Percentiles rank a stretch among this genome's conserved stretches.
These are phyloP conservation scores for Sinocyclocheilus anophthalmus DNA, from an alignment of 2,113 vertebrate genomes.

Conservation along the genomic window DNA sequence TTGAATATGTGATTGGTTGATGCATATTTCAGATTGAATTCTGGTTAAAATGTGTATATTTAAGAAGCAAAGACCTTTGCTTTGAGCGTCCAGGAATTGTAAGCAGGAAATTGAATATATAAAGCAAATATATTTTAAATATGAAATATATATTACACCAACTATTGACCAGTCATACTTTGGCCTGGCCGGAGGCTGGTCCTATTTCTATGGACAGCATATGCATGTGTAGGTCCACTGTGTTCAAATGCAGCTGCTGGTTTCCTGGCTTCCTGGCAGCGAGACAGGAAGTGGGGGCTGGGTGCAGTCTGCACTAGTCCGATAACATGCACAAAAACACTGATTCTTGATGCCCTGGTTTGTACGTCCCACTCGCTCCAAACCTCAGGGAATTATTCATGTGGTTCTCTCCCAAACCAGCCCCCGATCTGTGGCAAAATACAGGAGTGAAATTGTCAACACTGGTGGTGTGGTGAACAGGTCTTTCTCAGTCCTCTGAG, in stretches of 20 bases:
- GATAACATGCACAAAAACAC: slow-evolving; percentile 60
- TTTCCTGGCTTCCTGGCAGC: slow-evolving; percentile 75
- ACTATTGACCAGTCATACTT: not conserved
- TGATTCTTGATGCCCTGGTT: slow-evolving; percentile 52
- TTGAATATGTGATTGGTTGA: too few relatives aligned
- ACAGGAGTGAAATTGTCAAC: not conserved
- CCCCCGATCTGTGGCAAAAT: slow-evolving; percentile 1
- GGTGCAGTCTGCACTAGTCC: slow-evolving; percentile 57
- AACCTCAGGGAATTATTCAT: slow-evolving; percentile 4
- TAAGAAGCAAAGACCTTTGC: not conserved
- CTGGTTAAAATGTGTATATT: not conserved
- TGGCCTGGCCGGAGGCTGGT: not conserved
- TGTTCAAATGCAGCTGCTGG: slow-evolving; percentile 40
- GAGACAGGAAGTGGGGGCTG: slow-evolving; percentile 73
- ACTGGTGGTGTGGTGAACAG: slow-evolving; percentile 10
- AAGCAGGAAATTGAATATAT: not conserved
- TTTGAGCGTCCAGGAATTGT: not conserved
- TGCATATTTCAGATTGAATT: not conserved
- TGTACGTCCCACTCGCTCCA: slow-evolving; percentile 11
- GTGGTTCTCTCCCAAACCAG: not conserved
- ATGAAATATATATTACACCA: too few relatives aligned
- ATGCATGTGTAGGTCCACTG: slow-evolving; percentile 16
- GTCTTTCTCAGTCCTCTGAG: slow-evolving; percentile 5
- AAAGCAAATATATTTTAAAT: too few relatives aligned
- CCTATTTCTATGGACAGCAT: slow-evolving; percentile 3